These are phyloP conservation scores for Willisornis vidua DNA, from an alignment of 2,113 vertebrate species.

Conservation along the genomic window DNA sequence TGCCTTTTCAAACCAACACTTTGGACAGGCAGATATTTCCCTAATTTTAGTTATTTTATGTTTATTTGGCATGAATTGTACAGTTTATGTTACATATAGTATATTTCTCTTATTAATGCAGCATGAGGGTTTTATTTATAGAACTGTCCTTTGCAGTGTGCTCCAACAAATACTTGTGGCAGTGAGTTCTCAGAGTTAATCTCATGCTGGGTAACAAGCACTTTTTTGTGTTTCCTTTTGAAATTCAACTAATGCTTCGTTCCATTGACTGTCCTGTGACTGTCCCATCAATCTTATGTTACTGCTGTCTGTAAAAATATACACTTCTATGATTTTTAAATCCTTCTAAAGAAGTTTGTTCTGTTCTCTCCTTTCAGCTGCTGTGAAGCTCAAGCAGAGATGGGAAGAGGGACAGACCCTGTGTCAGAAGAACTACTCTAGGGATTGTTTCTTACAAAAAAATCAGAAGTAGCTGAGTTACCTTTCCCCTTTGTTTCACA, in stretches of 20 bases:
- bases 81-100: neutral
- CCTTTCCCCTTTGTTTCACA: neutral
- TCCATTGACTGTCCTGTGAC: neutral
- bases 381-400: neutral
- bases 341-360: neutral
- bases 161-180: constrained; percentile 18
- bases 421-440: neutral
- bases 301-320: neutral
- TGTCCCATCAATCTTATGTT: neutral
- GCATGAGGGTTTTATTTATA: neutral
- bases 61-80: neutral
- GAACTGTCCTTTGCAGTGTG: neutral
- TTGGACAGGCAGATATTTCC: neutral
- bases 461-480: neutral
- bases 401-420: neutral
- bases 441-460: neutral
- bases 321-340: neutral
- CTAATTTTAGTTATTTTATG: neutral
- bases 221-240: neutral
- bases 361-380: neutral
- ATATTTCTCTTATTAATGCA: neutral
- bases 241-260: neutral
- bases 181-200: neutral
- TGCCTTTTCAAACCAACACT: neutral
- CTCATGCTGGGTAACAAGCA: neutral